A percentile compares a stretch with the other conserved stretches of the same genome.
phyloP scores from a whole-genome alignment of 2,888 invertebrate species.

The Apodemia mormo region DNA sequence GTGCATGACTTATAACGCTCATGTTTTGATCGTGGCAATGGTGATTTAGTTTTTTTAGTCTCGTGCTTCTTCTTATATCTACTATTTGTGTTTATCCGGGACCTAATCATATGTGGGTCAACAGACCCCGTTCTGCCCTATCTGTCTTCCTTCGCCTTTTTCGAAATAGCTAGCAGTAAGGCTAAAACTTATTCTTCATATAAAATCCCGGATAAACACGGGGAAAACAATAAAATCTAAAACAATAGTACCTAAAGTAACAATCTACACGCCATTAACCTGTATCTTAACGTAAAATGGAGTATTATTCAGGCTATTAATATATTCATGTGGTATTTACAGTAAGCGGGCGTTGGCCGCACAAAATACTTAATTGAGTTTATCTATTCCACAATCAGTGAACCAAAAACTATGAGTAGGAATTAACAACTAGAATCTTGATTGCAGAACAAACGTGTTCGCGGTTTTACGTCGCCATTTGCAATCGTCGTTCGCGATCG shows the following conservation, averaged over 20 bases:
- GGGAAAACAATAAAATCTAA: background rate
- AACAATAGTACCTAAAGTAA: background rate
- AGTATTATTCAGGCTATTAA: conserved; percentile 6
- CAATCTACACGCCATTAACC: conserved; percentile 8
- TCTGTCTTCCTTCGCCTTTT: too few species aligned
- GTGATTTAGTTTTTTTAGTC: too few species aligned
- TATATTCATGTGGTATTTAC: conserved; percentile 20
- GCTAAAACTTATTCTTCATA: too few species aligned
- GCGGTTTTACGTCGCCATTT: conserved; percentile 48
- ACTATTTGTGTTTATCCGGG: too few species aligned
- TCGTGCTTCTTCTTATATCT: too few species aligned
- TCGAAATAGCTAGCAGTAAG: too few species aligned
- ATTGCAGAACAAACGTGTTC: conserved; percentile 49
- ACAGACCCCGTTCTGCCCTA: too few species aligned
- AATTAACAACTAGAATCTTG: conserved; percentile 43
- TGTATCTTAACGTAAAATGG: conserved; percentile 21
- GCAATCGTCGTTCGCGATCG: conserved; percentile 54
- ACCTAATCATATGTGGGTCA: too few species aligned
- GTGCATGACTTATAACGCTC: too few species aligned
- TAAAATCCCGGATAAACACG: too few species aligned
- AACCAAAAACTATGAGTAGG: conserved; percentile 40
- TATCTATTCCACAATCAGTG: conserved; percentile 36
- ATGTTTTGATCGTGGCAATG: too few species aligned
- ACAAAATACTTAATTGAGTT: conserved; percentile 32
- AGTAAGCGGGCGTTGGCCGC: conserved; percentile 29